Percentiles rank a stretch among this genome's conserved stretches.
These are phyloP conservation scores for Magallana gigas DNA, from an alignment of 1,140 invertebrate genomes.

Conservation along the genomic window DNA sequence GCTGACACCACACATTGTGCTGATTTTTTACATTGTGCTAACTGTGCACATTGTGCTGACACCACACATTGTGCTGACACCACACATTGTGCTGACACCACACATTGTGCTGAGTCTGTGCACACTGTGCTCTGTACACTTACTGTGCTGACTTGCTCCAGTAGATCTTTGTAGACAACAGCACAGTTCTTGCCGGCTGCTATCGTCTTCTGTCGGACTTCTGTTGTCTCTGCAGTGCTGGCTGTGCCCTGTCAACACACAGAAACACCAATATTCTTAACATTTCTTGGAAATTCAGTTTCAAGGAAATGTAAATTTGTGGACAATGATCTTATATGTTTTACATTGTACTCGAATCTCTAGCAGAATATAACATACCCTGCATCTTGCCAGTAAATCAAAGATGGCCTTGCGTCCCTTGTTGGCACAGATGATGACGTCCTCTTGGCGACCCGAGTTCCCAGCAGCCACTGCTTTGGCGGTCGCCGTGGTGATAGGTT, in stretches of 20 bases:
- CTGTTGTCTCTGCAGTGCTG: conserved; percentile 90
- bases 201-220: conserved; percentile 88
- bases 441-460: conserved; percentile 95
- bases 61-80: too few species aligned
- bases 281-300: neutral
- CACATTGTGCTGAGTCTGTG: neutral
- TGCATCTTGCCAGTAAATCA: conserved; percentile 94
- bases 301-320: neutral
- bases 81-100: too few species aligned
- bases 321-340: neutral
- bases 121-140: conserved; percentile 68
- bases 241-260: conserved; percentile 84
- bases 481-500: conserved; percentile 96
- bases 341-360: neutral
- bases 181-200: conserved; percentile 91
- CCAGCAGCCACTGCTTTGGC: conserved; percentile 96
- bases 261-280: neutral
- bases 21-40: too few species aligned
- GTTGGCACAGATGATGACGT: conserved; percentile 97
- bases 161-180: conserved; percentile 88
- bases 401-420: conserved; percentile 96
- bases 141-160: conserved; percentile 90
- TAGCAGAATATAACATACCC: conserved; percentile 80
- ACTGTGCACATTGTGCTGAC: too few species aligned
- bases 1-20: too few species aligned